phyloP scores from a whole-genome alignment of 2,113 vertebrate species.

The Physeter macrocephalus region DNA sequence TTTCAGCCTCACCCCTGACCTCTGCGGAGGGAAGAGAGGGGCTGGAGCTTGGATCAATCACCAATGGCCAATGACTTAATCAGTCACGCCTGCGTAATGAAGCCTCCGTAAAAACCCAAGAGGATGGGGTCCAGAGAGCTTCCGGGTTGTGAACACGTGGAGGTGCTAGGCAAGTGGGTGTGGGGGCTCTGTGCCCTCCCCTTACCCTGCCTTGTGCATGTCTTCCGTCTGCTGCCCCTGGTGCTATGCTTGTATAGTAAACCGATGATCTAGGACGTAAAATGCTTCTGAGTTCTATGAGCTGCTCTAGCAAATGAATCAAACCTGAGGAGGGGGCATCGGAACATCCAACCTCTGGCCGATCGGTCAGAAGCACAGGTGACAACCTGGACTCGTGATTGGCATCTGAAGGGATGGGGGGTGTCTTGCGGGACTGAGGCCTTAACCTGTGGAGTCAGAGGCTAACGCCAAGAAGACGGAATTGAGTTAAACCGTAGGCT shows the following conservation, averaged over 20 bases:
- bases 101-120: too few species aligned
- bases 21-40: not conserved
- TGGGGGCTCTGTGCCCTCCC: too few species aligned
- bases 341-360: not conserved
- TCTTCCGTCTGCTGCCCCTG: not conserved
- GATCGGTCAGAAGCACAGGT: fast-evolving
- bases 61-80: not conserved
- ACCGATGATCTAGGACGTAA: not conserved
- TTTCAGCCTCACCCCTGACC: not conserved
- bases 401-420: fast-evolving
- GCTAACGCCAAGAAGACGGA: not conserved
- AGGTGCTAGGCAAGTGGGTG: not conserved
- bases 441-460: not conserved
- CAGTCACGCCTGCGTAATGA: fast-evolving
- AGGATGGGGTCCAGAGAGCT: not conserved
- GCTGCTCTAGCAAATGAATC: fast-evolving
- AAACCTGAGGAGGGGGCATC: not conserved
- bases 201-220: fast-evolving
- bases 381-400: not conserved
- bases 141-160: fast-evolving
- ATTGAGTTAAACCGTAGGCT: not conserved
- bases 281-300: fast-evolving
- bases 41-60: not conserved
- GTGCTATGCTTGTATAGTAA: not conserved
- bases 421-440: not conserved